phyloP scores from a whole-genome alignment of 1,140 invertebrate species.

The Bombus difficillimus region DNA sequence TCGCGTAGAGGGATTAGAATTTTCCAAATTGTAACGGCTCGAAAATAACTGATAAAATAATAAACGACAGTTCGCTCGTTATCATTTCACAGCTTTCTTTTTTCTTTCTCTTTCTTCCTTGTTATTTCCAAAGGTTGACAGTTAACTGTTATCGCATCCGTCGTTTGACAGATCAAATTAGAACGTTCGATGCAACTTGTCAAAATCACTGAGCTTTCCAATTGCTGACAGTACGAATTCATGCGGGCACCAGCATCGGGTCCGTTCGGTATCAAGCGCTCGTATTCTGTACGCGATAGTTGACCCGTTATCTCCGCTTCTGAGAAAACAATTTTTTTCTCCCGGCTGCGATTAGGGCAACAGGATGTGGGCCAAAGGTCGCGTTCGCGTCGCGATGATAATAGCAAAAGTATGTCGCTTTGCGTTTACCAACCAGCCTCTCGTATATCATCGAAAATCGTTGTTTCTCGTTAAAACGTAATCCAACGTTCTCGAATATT shows the following conservation, averaged over 20 bases:
- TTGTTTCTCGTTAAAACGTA: not conserved
- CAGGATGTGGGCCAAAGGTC: slow-evolving; percentile 62
- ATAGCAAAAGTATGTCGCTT: slow-evolving; percentile 10
- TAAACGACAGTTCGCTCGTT: no score
- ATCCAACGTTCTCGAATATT: no score
- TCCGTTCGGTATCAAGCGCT: not conserved
- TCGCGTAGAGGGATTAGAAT: no score
- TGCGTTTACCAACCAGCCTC: not conserved
- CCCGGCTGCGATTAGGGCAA: slow-evolving; percentile 30
- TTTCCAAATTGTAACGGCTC: no score
- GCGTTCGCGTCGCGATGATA: not conserved
- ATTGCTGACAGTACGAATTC: not conserved
- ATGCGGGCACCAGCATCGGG: slow-evolving; percentile 58
- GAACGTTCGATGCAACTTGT: not conserved
- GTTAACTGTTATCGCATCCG: no score
- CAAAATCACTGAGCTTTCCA: not conserved
- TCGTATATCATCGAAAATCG: not conserved
- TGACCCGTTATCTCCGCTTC: slow-evolving; percentile 34
- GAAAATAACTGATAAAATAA: no score
- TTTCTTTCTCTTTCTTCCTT: no score
- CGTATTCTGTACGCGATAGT: slow-evolving; percentile 12
- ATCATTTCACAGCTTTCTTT: no score
- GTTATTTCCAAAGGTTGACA: no score
- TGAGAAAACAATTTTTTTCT: slow-evolving; percentile 58
- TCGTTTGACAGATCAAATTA: not conserved